Evolutionary conservation across 2,888 invertebrate genomes (phyloP).

Genomic region (Scrobipalpa atriplicella): DNA sequence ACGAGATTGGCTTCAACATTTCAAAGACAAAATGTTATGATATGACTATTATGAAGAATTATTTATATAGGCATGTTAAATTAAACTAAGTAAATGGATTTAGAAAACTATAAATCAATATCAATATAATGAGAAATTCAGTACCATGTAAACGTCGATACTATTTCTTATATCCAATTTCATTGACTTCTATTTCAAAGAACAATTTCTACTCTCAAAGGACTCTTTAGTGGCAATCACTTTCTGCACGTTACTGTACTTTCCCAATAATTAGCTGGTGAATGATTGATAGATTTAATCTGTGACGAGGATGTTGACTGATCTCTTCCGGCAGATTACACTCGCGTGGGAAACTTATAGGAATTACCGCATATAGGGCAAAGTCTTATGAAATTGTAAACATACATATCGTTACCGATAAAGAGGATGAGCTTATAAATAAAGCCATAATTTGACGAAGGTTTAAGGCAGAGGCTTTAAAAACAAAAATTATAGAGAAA

Average conservation of each 20-base stretch:
- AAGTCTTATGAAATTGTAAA: background rate
- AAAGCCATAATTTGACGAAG: too few relatives aligned
- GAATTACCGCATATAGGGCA: conserved; percentile 15
- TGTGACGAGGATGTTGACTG: conserved; percentile 52
- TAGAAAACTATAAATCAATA: too few relatives aligned
- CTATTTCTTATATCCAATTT: too few relatives aligned
- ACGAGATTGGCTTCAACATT: background rate
- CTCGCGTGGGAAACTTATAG: conserved; percentile 43
- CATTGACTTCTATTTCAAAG: too few relatives aligned
- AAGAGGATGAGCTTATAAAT: background rate
- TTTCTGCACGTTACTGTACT: conserved; percentile 1
- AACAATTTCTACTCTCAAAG: too few relatives aligned
- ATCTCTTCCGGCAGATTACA: conserved; percentile 51
- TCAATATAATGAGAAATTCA: too few relatives aligned
- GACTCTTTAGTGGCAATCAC: conserved; percentile 1
- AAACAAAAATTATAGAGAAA: background rate
- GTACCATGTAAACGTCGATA: too few relatives aligned
- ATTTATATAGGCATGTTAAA: too few relatives aligned
- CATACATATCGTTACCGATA: background rate
- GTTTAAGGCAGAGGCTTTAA: too few relatives aligned
- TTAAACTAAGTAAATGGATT: too few relatives aligned
- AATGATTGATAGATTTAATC: conserved; percentile 39
- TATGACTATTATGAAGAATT: too few relatives aligned
- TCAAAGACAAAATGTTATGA: background rate
- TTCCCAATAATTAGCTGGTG: conserved; percentile 7